Conservation (phyloP, 92 coral and sea anemone genomes). For the Epizoanthus fatuus region DNA sequence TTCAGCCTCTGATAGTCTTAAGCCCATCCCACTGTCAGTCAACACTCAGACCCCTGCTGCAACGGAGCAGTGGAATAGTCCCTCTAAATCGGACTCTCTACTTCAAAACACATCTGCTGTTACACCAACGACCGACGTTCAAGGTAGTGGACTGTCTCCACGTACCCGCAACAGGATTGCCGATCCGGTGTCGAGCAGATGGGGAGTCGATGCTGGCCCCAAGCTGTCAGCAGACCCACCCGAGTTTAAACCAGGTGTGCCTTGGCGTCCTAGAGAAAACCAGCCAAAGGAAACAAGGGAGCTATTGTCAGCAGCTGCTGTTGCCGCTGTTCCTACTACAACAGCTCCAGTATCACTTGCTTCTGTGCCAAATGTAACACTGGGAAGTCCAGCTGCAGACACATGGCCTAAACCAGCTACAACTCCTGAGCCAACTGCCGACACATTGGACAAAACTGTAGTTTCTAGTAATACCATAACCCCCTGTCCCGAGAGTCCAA, state of each 20-base stretch:
- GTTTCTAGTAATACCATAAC: slow-evolving; percentile 33
- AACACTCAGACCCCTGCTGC: slow-evolving; percentile 53
- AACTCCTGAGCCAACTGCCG: slow-evolving; percentile 13
- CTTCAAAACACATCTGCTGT: slow-evolving; percentile 28
- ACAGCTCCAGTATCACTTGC: slow-evolving; percentile 39
- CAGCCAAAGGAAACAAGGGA: slow-evolving; percentile 64
- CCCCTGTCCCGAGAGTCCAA: slow-evolving; percentile 54
- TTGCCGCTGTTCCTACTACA: slow-evolving; percentile 17
- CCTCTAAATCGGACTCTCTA: slow-evolving; percentile 66
- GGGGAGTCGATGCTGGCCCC: slow-evolving; percentile 99
- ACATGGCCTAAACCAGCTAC: slow-evolving; percentile 18
- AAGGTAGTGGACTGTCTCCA: slow-evolving; percentile 66
- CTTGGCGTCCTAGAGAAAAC: slow-evolving; percentile 89
- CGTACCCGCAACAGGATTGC: slow-evolving; percentile 76
- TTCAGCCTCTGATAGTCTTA: slow-evolving; percentile 32
- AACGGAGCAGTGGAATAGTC: slow-evolving; percentile 33
- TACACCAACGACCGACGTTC: slow-evolving; percentile 26
- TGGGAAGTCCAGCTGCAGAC: slow-evolving; percentile 40
- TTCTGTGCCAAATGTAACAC: not conserved
- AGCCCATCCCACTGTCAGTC: slow-evolving; percentile 52
- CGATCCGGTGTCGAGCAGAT: slow-evolving; percentile 96
- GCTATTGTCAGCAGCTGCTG: slow-evolving; percentile 19
- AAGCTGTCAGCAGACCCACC: slow-evolving; percentile 99
- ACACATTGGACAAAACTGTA: slow-evolving; percentile 26
- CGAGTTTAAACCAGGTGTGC: slow-evolving; percentile 99